phyloP scores from a whole-genome alignment of 2,797 vertebrate species.

The Glossophaga mutica region DNA sequence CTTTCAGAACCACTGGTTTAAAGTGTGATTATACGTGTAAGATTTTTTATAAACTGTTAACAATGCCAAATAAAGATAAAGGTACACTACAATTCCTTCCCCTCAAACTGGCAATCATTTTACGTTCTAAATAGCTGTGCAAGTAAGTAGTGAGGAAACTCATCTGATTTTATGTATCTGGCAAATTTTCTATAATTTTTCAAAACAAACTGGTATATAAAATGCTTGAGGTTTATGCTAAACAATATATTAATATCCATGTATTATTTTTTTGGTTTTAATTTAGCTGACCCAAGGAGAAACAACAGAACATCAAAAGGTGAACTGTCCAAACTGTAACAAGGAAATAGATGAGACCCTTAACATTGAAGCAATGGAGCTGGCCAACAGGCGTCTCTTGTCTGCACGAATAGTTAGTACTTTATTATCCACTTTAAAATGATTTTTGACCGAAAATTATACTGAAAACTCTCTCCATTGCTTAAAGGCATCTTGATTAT shows the following conservation, averaged over 20 bases:
- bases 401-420: slow-evolving; percentile 69
- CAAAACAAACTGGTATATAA: background rate
- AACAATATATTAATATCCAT: background rate
- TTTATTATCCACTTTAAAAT: background rate
- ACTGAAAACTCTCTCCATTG: background rate
- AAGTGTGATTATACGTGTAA: background rate
- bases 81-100: background rate
- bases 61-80: background rate
- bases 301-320: slow-evolving; percentile 39
- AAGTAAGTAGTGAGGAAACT: background rate
- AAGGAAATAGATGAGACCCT: slow-evolving; percentile 58
- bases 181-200: slow-evolving; percentile 15
- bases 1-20: background rate
- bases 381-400: slow-evolving; percentile 68
- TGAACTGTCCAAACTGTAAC: slow-evolving; percentile 66
- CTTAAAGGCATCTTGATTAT: background rate
- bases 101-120: background rate
- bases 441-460: background rate
- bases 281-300: slow-evolving; percentile 59
- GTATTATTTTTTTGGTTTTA: background rate
- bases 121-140: background rate
- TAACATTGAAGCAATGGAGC: slow-evolving; percentile 62
- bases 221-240: background rate
- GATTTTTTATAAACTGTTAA: background rate
- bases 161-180: background rate